These are phyloP conservation scores for Nesospiza acunhae DNA, from an alignment of 2,113 vertebrate species.

Conservation along the genomic window DNA sequence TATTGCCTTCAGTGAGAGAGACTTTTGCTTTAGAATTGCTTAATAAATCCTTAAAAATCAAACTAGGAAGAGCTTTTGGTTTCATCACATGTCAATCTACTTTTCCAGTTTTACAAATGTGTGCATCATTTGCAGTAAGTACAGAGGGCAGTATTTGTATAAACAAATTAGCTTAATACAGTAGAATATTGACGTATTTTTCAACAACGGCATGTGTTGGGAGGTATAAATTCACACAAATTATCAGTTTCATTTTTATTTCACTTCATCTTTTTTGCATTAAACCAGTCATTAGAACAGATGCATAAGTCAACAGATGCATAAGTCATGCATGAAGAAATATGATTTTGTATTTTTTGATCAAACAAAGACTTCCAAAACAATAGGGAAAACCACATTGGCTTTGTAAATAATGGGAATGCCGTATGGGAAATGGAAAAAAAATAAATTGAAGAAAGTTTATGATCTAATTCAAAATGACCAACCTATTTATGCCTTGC, in stretches of 20 bases:
- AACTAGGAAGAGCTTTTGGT: background rate
- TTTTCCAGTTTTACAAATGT: background rate
- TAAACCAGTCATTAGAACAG: slow-evolving; percentile 21
- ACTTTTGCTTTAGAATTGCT: background rate
- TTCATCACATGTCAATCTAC: background rate
- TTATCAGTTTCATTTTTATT: slow-evolving; percentile 16
- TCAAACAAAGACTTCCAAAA: slow-evolving; percentile 17
- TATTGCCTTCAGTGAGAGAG: background rate
- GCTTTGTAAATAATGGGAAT: background rate
- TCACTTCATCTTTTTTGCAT: slow-evolving; percentile 30
- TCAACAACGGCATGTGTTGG: slow-evolving; percentile 16
- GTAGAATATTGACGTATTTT: slow-evolving; percentile 8
- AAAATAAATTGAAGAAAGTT: background rate
- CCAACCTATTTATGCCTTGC: background rate
- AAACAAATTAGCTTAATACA: background rate
- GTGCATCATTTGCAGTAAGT: background rate
- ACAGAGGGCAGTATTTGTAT: background rate
- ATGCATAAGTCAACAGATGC: slow-evolving; percentile 28
- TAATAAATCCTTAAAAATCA: background rate
- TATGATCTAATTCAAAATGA: slow-evolving; percentile 11
- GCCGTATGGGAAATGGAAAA: background rate
- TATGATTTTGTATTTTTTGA: slow-evolving; percentile 34
- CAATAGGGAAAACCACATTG: background rate
- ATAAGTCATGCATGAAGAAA: slow-evolving; percentile 24
- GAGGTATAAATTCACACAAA: slow-evolving; percentile 19